Base-by-base conservation (phyloP, 2,888 invertebrate genomes). In the Aquatica leii region DNA sequence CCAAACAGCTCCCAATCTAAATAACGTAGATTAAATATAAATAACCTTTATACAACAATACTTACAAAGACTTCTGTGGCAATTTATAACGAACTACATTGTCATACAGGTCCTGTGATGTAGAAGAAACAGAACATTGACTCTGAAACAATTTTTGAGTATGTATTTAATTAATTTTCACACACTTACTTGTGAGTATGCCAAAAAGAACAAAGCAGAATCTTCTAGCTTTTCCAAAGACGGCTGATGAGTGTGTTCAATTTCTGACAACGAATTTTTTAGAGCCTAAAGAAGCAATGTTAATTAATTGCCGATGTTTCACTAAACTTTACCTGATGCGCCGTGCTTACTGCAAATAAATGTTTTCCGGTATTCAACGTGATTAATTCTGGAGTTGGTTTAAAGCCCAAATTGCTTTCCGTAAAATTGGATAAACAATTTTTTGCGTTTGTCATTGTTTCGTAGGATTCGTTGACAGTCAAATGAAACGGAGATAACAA, bases 181-280 rank as follows among this genome's bases (percentile, higher is more conserved):
- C 35, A 21, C 37, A 64, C 61, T 68, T 77, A 84, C 84, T 80
- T 87, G 87, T 9, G 85, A 83, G 71, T 84, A 86, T 0, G 85
- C 75, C 9, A 87, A 71, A 73, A 85, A 87, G 76, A 86, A 87
- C 59, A 86, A 76, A 49, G 84, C 82, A 21, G 83, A 80, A 57
- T 84, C 82, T 71, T 83, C 84, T 52, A 79, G 80, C 41, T 73
- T 76, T 68, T 85, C 84, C 64, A 85, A 72, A 0, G 82, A 82
- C 2, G 84, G 84, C 67, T 83, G 82, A 70, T 84, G 83, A 15
- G 78, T 71, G 67, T 83, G 82, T 12, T 69, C 58, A 12, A 59
- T 41, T 14, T 74, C 69, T 31, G 71, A 62, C 17, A 78, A 66
- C 9, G 69, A 67, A 14, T 69, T 66, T n/a, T 59, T 61, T 52